Percentiles rank a stretch among this genome's conserved stretches.
Evolutionary conservation across 1,140 invertebrate genomes (phyloP).

Genomic region (Penaeus indicus): DNA sequence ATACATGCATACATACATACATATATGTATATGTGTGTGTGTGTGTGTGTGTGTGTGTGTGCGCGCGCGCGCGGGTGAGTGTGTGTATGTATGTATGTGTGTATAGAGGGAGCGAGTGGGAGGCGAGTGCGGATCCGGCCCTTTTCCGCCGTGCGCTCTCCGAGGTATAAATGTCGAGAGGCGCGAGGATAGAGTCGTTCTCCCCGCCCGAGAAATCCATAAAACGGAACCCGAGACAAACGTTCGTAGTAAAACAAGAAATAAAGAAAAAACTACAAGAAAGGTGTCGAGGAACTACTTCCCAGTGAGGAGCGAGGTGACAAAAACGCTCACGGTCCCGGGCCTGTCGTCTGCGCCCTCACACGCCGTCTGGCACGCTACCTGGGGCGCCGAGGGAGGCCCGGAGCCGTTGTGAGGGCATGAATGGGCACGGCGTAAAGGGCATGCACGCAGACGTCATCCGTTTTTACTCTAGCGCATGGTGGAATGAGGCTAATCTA

Average conservation of each 20-base stretch:
- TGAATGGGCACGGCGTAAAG: too few species aligned
- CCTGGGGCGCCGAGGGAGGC: too few species aligned
- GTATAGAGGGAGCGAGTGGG: not conserved
- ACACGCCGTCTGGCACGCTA: too few species aligned
- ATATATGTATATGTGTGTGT: conserved; percentile 31
- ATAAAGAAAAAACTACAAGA: conserved; percentile 4
- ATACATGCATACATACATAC: not conserved
- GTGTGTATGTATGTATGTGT: conserved; percentile 8
- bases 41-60: conserved; percentile 37
- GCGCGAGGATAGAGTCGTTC: conserved; percentile 28
- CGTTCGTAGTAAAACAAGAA: conserved; percentile 17
- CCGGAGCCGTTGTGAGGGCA: too few species aligned
- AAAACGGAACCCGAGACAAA: conserved; percentile 43
- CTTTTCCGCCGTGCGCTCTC: too few species aligned
- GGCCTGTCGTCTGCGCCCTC: too few species aligned
- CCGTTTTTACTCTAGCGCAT: too few species aligned
- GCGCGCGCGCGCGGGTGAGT: conserved; percentile 5
- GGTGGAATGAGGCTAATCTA: too few species aligned
- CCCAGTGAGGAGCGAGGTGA: too few species aligned
- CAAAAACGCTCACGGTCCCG: too few species aligned
- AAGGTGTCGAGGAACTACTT: not conserved
- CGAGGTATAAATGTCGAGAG: conserved; percentile 19
- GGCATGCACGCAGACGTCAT: too few species aligned
- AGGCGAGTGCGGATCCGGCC: not conserved
- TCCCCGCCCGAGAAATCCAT: conserved; percentile 29